Evolutionary conservation across 1,140 invertebrate genomes (phyloP).

Genomic region (Apis dorsata): DNA sequence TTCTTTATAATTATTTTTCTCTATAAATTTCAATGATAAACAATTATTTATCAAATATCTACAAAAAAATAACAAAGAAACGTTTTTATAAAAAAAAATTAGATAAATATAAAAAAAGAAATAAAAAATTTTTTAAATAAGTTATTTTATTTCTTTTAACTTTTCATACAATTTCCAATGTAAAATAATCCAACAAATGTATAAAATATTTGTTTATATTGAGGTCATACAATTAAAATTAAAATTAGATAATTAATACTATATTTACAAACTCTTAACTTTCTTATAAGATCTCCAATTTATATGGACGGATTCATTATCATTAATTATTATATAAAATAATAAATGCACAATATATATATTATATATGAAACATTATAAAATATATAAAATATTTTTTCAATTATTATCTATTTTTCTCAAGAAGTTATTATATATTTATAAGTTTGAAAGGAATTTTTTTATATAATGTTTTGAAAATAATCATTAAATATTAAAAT

Average conservation of each 20-base stretch:
- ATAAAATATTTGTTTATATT: conserved; percentile 28
- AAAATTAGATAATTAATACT: conserved; percentile 14
- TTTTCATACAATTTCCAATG: conserved; percentile 29
- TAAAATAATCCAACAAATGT: conserved; percentile 38
- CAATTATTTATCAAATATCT: neutral
- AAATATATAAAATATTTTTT: conserved; percentile 14
- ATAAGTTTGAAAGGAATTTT: neutral
- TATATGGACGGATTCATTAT: conserved; percentile 49
- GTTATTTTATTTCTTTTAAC: conserved; percentile 40
- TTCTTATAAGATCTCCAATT: conserved; percentile 25
- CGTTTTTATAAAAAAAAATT: no score
- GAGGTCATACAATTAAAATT: conserved; percentile 23
- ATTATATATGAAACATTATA: conserved; percentile 1
- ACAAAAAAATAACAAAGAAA: neutral
- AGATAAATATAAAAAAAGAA: neutral
- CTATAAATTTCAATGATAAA: neutral
- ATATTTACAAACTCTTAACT: conserved; percentile 34
- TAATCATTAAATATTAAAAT: conserved; percentile 34
- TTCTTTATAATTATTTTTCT: conserved; percentile 22
- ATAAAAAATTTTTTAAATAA: conserved; percentile 10
- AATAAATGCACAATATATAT: conserved; percentile 53
- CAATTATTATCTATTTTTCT: no score
- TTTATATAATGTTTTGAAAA: conserved; percentile 44
- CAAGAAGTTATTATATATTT: neutral
- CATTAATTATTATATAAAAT: conserved; percentile 51